Conservation (phyloP, 2,797 vertebrate genomes). For the Menidia menidia region DNA sequence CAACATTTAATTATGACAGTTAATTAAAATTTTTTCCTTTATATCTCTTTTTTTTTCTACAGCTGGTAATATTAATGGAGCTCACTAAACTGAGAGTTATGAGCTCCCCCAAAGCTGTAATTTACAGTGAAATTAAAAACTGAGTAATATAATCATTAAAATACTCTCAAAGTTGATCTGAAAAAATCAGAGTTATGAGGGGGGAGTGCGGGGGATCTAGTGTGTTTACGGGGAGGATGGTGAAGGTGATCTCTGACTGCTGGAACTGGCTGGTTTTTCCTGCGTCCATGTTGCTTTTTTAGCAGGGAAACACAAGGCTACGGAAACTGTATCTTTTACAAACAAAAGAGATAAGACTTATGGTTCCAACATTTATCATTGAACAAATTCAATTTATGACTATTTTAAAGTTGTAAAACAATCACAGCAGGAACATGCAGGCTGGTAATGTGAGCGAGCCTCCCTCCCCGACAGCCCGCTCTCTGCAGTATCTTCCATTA, state of each 20-base stretch:
- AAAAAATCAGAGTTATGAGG: neutral
- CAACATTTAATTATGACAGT: constrained; percentile 58
- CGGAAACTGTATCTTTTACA: neutral
- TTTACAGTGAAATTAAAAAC: constrained; percentile 28
- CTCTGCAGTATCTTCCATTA: constrained; percentile 61
- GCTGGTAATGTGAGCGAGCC: constrained; percentile 21
- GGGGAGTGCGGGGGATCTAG: neutral
- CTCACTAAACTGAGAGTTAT: constrained; percentile 25
- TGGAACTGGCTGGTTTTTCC: neutral
- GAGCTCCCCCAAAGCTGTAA: constrained; percentile 27
- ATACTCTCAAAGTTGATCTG: constrained; percentile 23
- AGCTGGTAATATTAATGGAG: constrained; percentile 41
- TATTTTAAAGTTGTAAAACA: constrained; percentile 13
- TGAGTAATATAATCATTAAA: constrained; percentile 35
- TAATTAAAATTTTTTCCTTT: constrained; percentile 14
- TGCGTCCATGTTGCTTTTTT: neutral
- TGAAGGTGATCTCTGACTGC: neutral
- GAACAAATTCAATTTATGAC: constrained; percentile 7
- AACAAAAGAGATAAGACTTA: neutral
- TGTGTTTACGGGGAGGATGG: neutral
- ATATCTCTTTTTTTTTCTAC: constrained; percentile 32
- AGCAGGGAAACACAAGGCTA: neutral
- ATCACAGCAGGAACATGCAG: constrained; percentile 10
- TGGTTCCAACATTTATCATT: neutral
- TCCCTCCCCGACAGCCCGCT: constrained; percentile 41